phyloP scores from a whole-genome alignment of 2,113 vertebrate species.

The Vimba vimba region DNA sequence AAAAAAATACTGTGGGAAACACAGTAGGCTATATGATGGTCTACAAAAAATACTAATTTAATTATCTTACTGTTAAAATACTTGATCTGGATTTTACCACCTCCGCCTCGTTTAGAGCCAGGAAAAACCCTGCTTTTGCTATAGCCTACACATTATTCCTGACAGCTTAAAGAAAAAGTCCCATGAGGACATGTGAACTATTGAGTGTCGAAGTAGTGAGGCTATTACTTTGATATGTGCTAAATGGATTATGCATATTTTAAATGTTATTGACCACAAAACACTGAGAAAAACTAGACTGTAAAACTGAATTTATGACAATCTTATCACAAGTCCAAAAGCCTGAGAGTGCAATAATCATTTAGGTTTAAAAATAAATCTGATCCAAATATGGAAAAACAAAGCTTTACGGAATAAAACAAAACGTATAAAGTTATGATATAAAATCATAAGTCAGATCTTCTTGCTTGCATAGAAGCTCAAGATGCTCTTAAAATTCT shows the following conservation, averaged over 20 bases:
- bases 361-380: not conserved
- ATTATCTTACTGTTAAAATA: too few relatives aligned
- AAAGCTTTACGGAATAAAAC: not conserved
- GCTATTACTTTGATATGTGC: not conserved
- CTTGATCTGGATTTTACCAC: too few relatives aligned
- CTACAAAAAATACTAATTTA: too few relatives aligned
- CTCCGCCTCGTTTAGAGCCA: too few relatives aligned
- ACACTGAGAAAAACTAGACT: too few relatives aligned
- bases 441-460: not conserved
- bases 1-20: too few relatives aligned
- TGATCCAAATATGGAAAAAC: not conserved
- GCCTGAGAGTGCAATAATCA: not conserved
- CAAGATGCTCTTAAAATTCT: not conserved
- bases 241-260: not conserved
- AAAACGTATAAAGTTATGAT: not conserved
- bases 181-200: not conserved
- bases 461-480: not conserved
- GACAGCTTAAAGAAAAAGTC: not conserved
- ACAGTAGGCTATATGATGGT: too few relatives aligned
- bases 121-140: not conserved
- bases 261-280: not conserved
- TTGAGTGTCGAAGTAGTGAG: not conserved
- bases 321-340: too few relatives aligned
- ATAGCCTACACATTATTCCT: not conserved
- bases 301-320: too few relatives aligned